These are phyloP conservation scores for Dione juno DNA, from an alignment of 2,888 invertebrate genomes.

Conservation along the genomic window DNA sequence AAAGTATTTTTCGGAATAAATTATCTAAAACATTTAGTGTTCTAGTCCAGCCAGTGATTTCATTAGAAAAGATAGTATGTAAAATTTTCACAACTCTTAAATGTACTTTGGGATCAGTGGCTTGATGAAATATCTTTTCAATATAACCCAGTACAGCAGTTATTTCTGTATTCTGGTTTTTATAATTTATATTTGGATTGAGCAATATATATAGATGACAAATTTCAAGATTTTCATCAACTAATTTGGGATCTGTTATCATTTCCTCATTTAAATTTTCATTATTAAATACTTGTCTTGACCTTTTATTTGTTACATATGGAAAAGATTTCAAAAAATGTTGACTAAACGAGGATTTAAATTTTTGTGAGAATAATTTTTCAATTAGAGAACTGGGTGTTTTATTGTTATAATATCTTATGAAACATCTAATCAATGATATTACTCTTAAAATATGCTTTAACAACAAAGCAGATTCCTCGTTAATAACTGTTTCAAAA, in stretches of 20 bases:
- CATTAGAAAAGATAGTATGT: conserved; percentile 64
- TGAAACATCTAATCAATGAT: conserved; percentile 81
- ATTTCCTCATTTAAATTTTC: conserved; percentile 57
- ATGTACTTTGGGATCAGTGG: conserved; percentile 57
- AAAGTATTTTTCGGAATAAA: conserved; percentile 69
- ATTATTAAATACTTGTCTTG: conserved; percentile 56
- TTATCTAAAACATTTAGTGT: conserved; percentile 61
- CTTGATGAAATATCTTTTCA: conserved; percentile 72
- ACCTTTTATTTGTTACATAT: conserved; percentile 76
- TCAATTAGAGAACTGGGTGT: conserved; percentile 70
- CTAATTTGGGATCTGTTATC: conserved; percentile 70
- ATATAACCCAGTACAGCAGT: conserved; percentile 75
- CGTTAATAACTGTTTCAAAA: conserved; percentile 79
- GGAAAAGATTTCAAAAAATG: conserved; percentile 85
- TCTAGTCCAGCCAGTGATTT: conserved; percentile 70
- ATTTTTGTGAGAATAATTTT: conserved; percentile 79
- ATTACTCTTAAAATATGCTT: conserved; percentile 86
- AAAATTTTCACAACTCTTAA: conserved; percentile 63
- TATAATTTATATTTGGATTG: conserved; percentile 68
- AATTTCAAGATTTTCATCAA: conserved; percentile 67
- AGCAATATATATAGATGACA: conserved; percentile 77
- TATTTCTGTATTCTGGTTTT: conserved; percentile 66
- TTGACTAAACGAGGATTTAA: conserved; percentile 79
- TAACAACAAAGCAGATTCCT: conserved; percentile 86
- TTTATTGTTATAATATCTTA: conserved; percentile 63